phyloP scores from a whole-genome alignment of 2,797 vertebrate species.

The Percopsis omiscomaycus region DNA sequence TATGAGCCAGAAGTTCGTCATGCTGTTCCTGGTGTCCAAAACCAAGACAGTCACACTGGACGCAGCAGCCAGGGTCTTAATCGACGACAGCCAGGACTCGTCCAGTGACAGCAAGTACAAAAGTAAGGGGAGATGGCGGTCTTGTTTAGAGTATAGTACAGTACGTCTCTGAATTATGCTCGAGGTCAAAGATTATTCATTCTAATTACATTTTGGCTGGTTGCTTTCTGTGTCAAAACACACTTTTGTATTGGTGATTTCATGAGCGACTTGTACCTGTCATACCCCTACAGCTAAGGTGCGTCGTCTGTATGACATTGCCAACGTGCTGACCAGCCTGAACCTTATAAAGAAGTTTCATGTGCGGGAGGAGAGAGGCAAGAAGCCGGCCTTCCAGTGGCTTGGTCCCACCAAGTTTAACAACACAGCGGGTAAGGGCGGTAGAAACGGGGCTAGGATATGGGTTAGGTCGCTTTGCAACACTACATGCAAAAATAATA shows the following conservation, averaged over 20 bases:
- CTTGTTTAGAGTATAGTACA: no score
- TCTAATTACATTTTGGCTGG: no score
- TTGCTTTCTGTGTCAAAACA: no score
- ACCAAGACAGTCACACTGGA: conserved; percentile 90
- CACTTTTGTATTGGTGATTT: background rate
- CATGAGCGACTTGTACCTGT: background rate
- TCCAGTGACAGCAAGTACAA: conserved; percentile 94
- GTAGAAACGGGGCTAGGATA: background rate
- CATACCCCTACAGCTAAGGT: conserved; percentile 83
- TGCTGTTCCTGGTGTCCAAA: conserved; percentile 93
- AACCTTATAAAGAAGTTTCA: conserved; percentile 90
- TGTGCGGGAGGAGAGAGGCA: conserved; percentile 85
- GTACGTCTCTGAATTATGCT: no score
- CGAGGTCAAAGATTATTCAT: no score
- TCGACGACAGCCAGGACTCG: conserved; percentile 87
- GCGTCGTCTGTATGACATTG: conserved; percentile 91
- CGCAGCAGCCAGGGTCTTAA: conserved; percentile 89
- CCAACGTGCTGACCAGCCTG: conserved; percentile 92
- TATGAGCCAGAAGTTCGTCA: conserved; percentile 98
- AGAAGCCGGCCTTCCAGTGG: conserved; percentile 94
- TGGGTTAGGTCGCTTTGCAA: no score
- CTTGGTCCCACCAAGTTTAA: conserved; percentile 86
- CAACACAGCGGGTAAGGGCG: conserved; percentile 67
- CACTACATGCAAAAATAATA: no score
- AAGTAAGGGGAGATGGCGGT: conserved; percentile 77